phyloP scores from a whole-genome alignment of 2,113 vertebrate species.

The Oryctolagus cuniculus region mOryCun1.1 NC_091434.1:163804501-163805000 shows the following conservation, averaged over 20 bases:
- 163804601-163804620: slow-evolving; percentile 59
- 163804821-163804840: neutral
- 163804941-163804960: too few species aligned
- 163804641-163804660: slow-evolving; percentile 19
- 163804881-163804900: too few species aligned
- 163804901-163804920: too few species aligned
- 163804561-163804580: too few species aligned
- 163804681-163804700: neutral
- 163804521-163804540: too few species aligned
- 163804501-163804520: too few species aligned
- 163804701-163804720: neutral
- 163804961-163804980: too few species aligned
- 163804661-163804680: slow-evolving; percentile 2
- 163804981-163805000: too few species aligned
- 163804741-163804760: neutral
- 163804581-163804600: too few species aligned
- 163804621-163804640: slow-evolving; percentile 36
- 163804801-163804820: neutral
- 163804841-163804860: slow-evolving; percentile 4
- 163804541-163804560: too few species aligned
- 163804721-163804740: neutral
- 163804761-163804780: neutral
- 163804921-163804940: too few species aligned
- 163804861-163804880: slow-evolving; percentile 34
- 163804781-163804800: neutral